phyloP scores from a whole-genome alignment of 1,140 invertebrate genomes.

The Scaptodrosophila lebanonensis region DNA sequence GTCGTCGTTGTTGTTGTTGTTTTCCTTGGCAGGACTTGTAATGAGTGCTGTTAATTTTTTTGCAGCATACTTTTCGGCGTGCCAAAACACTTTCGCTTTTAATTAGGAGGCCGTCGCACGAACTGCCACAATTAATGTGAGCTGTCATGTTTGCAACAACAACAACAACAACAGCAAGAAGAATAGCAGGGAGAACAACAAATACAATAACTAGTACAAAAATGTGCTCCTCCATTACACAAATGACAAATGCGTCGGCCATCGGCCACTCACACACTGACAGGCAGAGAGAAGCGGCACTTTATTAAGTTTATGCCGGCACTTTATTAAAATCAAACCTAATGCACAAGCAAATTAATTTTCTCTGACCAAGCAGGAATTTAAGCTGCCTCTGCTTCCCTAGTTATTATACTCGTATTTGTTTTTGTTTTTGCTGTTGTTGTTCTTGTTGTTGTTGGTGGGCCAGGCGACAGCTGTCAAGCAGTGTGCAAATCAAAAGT shows the following conservation, averaged over 20 bases:
- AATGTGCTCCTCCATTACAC: conserved; percentile 54
- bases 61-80: conserved; percentile 12
- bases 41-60: too few species aligned
- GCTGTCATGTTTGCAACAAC: conserved; percentile 65
- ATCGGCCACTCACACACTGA: conserved; percentile 27
- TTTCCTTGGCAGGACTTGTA: too few species aligned
- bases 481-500: too few species aligned
- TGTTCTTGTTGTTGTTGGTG: conserved; percentile 17
- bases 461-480: conserved; percentile 53
- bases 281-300: conserved; percentile 26
- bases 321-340: conserved; percentile 74
- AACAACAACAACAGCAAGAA: conserved; percentile 20
- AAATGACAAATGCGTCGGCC: conserved; percentile 73
- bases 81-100: conserved; percentile 73
- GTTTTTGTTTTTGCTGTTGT: not conserved
- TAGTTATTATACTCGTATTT: too few species aligned
- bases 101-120: conserved; percentile 46
- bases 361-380: conserved; percentile 54
- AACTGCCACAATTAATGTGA: conserved; percentile 62
- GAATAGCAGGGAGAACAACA: not conserved
- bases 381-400: conserved; percentile 34
- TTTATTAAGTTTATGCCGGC: conserved; percentile 60
- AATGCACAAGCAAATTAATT: conserved; percentile 65
- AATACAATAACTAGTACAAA: conserved; percentile 7
- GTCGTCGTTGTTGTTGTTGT: not conserved